phyloP scores from a whole-genome alignment of 2,113 vertebrate species.

The Psilopsiagon aymara region DNA sequence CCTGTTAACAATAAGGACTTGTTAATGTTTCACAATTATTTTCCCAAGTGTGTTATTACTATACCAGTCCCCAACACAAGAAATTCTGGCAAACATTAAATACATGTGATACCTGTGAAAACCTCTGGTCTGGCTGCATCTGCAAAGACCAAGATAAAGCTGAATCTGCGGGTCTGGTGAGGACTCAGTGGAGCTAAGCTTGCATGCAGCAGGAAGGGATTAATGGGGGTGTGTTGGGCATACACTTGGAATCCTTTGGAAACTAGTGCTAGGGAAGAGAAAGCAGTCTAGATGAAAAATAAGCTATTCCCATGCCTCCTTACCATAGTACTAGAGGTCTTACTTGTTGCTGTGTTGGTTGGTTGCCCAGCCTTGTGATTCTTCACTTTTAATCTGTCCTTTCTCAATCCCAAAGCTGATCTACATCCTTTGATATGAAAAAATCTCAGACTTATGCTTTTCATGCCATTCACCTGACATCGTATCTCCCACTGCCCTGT shows the following conservation, averaged over 20 bases:
- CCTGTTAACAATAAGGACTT: slow-evolving; percentile 68
- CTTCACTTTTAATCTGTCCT: background rate
- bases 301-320: background rate
- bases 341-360: background rate
- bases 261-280: background rate
- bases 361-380: background rate
- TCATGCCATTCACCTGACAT: background rate
- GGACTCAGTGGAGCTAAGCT: background rate
- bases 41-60: slow-evolving; percentile 53
- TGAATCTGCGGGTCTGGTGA: background rate
- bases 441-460: background rate
- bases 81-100: background rate
- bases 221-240: background rate
- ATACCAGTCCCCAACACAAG: background rate
- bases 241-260: background rate
- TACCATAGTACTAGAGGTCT: background rate
- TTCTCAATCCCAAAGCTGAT: background rate
- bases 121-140: background rate
- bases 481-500: background rate
- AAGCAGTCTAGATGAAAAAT: background rate
- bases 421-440: background rate
- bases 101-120: background rate
- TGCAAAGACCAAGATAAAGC: background rate
- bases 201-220: background rate
- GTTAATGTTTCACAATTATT: slow-evolving; percentile 63